Conservation (phyloP, 2,797 vertebrate species). For the Danio kyathit region DNA sequence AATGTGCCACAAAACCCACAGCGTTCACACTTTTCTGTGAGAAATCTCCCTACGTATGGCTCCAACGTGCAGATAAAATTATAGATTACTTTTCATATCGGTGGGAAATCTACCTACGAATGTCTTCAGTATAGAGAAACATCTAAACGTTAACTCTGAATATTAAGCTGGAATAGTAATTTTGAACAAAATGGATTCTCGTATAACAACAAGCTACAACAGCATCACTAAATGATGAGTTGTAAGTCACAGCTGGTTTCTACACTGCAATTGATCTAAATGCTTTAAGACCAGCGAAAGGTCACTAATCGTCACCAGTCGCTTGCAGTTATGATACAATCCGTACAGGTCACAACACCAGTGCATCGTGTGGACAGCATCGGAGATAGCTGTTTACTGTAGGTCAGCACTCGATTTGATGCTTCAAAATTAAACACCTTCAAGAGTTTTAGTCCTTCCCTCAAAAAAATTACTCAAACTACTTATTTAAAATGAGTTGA, state of each 20-base stretch:
- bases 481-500: too few species aligned
- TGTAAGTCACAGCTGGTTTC: slow-evolving; percentile 26
- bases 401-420: slow-evolving; percentile 72
- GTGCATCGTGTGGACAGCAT: slow-evolving; percentile 65
- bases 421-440: slow-evolving; percentile 58
- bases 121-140: background rate
- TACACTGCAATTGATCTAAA: slow-evolving; percentile 75
- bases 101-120: background rate
- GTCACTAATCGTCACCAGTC: slow-evolving; percentile 82
- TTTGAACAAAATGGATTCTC: background rate
- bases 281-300: slow-evolving; percentile 75
- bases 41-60: too few species aligned
- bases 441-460: slow-evolving; percentile 4
- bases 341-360: slow-evolving; percentile 72
- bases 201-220: background rate
- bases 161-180: background rate
- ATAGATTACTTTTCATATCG: too few species aligned
- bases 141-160: background rate
- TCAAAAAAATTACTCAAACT: too few species aligned
- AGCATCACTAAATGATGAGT: background rate
- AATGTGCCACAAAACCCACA: slow-evolving; percentile 22
- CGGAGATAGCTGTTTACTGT: slow-evolving; percentile 73
- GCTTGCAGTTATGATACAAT: slow-evolving; percentile 76
- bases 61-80: too few species aligned
- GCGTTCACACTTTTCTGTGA: background rate